Evolutionary conservation across 2,888 invertebrate species (phyloP), one percentile per base, ranked within the genome.

Genomic region (Helleia helle): DNA sequence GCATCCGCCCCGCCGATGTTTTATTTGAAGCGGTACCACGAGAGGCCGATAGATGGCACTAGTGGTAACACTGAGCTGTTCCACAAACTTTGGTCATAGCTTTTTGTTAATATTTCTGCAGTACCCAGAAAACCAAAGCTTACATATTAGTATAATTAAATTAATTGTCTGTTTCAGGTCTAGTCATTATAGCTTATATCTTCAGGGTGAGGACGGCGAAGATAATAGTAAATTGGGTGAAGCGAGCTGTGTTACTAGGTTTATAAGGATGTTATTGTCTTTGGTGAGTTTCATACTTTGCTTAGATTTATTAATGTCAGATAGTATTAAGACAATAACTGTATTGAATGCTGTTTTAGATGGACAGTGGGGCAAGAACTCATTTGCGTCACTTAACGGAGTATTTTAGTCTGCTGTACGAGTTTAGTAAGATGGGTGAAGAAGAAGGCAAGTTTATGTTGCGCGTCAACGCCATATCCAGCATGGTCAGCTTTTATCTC

Each of bases 371-470:
- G 36, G 95, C 94, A 25, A 91, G 94, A 53, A 91, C 93, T 17
- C 94, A 95, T 71, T 68, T 95, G 46, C 91, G 94, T 46, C 94
- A 97, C 69, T 81, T 97, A 49, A 94, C 95, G 1, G 97, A 97
- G 71, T 97, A 96, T 73, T 97, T 97, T 71, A 92, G 93, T 26
- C 89, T 97, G 56, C 80, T 97, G 47, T 93, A 95, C 66, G 97
- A 97, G 71, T 97, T 97, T 73, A 95, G 96, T 54, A 93, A 96
- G 68, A 94, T 96, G 94, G 96, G 97, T 0, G 96, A 96, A 49
- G 95, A 95, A 57, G 97, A 97, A 68, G 92, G 94, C 17, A 89
- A 91, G 65, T 97, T 97, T 75, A 84, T 97, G 58, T 86, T 96
- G 49, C 89, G 93, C 15, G 91, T 94, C 42, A 93, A 94, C 62